Percentiles rank a stretch among this genome's conserved stretches.
Evolutionary conservation across 1,140 invertebrate genomes (phyloP).

Genomic region (Eumaeus atala): DNA sequence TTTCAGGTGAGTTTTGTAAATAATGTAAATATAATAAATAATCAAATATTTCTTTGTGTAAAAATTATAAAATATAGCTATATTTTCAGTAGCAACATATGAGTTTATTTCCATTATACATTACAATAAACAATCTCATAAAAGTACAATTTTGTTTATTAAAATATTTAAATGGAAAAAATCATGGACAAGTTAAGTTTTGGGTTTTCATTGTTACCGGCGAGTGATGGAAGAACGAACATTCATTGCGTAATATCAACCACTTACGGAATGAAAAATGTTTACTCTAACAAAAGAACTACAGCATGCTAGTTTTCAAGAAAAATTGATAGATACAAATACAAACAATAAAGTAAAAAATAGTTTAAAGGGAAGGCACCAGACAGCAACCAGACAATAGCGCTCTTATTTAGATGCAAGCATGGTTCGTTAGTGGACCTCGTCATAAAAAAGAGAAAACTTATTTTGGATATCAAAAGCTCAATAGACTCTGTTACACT

Average conservation of each 20-base stretch:
- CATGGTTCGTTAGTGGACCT: not conserved
- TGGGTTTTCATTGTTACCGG: too few species aligned
- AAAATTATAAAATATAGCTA: too few species aligned
- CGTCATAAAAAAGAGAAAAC: not conserved
- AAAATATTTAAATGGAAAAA: too few species aligned
- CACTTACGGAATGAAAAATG: not conserved
- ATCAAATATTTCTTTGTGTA: too few species aligned
- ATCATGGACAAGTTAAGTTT: too few species aligned
- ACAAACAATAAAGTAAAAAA: not conserved
- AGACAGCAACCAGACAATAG: not conserved
- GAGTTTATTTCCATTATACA: too few species aligned
- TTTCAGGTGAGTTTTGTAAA: too few species aligned
- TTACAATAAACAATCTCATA: too few species aligned
- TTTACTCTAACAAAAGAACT: not conserved
- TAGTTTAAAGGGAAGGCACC: slow-evolving; percentile 6
- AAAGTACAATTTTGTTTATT: too few species aligned
- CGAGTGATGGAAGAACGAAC: not conserved
- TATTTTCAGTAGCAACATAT: too few species aligned
- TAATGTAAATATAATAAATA: too few species aligned
- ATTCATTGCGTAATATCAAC: not conserved
- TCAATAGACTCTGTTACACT: not conserved
- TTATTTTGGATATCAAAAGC: not conserved
- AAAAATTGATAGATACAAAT: not conserved
- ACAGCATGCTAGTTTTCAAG: not conserved
- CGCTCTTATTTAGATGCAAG: not conserved